These are phyloP conservation scores for Tetheella fluctuosa DNA, from an alignment of 2,888 invertebrate genomes.

Conservation along the genomic window DNA sequence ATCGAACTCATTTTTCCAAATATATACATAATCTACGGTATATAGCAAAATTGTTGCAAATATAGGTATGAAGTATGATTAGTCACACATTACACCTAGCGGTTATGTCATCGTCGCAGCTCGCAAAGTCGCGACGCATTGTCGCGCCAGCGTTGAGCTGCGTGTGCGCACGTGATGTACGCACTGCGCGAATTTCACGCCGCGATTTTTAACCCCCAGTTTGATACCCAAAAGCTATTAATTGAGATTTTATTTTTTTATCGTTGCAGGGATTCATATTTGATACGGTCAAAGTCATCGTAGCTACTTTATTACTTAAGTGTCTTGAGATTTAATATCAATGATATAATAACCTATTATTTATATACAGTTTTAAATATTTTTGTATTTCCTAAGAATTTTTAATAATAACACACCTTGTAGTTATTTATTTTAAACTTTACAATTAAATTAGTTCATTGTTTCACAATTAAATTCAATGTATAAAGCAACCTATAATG, in stretches of 20 bases:
- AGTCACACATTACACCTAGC: conserved; percentile 39
- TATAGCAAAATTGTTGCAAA: background rate
- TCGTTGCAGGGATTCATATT: background rate
- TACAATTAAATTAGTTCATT: too few species aligned
- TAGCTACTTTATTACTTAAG: too few species aligned
- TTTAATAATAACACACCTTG: too few species aligned
- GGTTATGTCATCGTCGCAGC: conserved; percentile 29
- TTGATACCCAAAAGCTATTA: background rate
- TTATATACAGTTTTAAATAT: too few species aligned
- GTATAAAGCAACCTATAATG: conserved; percentile 8
- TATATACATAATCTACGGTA: background rate
- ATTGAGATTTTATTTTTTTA: background rate
- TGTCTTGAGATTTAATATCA: too few species aligned
- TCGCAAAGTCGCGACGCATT: conserved; percentile 24
- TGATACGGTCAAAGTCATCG: background rate
- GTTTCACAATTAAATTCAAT: conserved; percentile 7
- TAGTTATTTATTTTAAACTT: too few species aligned
- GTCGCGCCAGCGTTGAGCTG: conserved; percentile 29
- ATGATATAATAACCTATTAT: too few species aligned
- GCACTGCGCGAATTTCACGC: conserved; percentile 6
- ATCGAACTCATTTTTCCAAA: too few species aligned
- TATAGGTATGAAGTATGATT: conserved; percentile 26
- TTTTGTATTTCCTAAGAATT: too few species aligned
- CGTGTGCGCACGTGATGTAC: conserved; percentile 22
- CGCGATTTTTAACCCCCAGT: background rate